phyloP scores from a whole-genome alignment of 2,888 invertebrate species.

The Thera britannica region DNA sequence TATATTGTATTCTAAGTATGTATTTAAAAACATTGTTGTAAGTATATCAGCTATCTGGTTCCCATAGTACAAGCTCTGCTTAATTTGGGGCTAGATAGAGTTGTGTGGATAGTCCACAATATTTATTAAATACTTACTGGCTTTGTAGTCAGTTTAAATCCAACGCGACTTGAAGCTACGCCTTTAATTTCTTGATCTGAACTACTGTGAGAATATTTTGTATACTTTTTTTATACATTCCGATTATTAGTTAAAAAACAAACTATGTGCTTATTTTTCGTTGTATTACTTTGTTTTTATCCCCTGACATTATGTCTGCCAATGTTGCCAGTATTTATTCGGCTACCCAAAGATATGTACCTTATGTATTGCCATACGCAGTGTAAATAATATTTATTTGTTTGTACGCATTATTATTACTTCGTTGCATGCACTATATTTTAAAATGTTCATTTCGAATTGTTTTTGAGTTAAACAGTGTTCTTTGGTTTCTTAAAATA shows the following conservation, averaged over 20 bases:
- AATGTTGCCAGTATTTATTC: slow-evolving; percentile 28
- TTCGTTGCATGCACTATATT: slow-evolving; percentile 29
- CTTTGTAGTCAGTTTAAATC: no score
- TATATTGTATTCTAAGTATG: no score
- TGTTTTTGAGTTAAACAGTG: slow-evolving; percentile 34
- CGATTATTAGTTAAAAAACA: not conserved
- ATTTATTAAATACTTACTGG: no score
- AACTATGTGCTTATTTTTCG: not conserved
- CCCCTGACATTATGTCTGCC: slow-evolving; percentile 26
- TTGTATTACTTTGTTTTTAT: slow-evolving; percentile 5
- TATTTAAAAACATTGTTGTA: no score
- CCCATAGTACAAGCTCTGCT: no score
- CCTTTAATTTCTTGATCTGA: not conserved
- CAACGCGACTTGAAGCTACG: no score
- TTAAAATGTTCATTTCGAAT: slow-evolving; percentile 31
- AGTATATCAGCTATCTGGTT: no score
- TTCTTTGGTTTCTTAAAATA: slow-evolving; percentile 38
- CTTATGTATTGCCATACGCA: slow-evolving; percentile 64
- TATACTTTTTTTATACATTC: not conserved
- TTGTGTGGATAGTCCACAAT: no score
- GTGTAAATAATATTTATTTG: slow-evolving; percentile 70
- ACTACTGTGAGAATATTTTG: not conserved
- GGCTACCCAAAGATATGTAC: slow-evolving; percentile 74
- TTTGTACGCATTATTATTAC: slow-evolving; percentile 41
- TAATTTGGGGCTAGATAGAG: no score